Base-by-base conservation (phyloP, 2,888 invertebrate genomes). In the Anodontia alba region DNA sequence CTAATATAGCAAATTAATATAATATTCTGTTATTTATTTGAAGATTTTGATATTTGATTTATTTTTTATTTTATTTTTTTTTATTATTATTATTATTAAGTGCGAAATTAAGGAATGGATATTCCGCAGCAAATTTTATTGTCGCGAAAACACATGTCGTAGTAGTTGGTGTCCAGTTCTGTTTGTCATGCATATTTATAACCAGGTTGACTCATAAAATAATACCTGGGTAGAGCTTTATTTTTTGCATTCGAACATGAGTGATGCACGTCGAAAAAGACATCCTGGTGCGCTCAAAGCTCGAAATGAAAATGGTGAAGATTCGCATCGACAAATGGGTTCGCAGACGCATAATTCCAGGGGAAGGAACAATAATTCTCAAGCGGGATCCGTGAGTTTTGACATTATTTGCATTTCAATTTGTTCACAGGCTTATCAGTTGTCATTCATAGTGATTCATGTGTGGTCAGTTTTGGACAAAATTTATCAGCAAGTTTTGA, bases 241-340 rank as follows among this genome's bases (percentile, higher is more conserved):
- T 54, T 54, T 5, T 10, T 5, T 29, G 26, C 8, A 26, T n/a
- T 54, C 20, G 3, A 87, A 75, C 54, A 92, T 92, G 92, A 91
- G 91, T 80, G 92, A 92, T 81, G 81, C 87, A 73, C 88, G 91
- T 76, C 88, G 91, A 71, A 92, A 90, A 78, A 81, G 91, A 73
- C 86, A 90, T 73, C 69, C 86, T 33, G 83, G 88, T 23, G 84
- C 90, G 43, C 78, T 74, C 36, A 90, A 88, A 87, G 83, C 86
- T 77, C 87, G 91, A 78, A 80, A 84, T 79, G 90, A 90, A 81
- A 86, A 87, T 81, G 84, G 85, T 33, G 89, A 89, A 79, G 84
- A 85, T 76, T 83, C 76, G 12, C 83, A 87, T 73, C 87, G 89
- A 51, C 87, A 86, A 69, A 26, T 80, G 72, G 78, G 78, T 12